phyloP scores from a whole-genome alignment of 2,888 invertebrate species.

The Polydrusus tereticollis region DNA sequence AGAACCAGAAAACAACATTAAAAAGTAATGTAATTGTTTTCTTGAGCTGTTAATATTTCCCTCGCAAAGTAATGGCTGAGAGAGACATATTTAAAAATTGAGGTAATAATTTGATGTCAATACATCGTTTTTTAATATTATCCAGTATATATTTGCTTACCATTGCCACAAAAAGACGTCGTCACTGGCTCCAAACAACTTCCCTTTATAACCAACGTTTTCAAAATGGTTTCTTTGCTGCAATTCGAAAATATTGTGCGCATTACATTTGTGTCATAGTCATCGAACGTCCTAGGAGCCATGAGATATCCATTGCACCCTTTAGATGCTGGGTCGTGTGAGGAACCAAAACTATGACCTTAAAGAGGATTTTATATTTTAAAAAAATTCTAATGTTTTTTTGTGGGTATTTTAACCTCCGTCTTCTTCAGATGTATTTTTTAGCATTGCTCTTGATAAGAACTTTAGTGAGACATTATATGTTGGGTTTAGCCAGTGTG shows the following conservation, averaged over 20 bases:
- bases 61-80: too few species aligned
- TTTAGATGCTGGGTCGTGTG: conserved; percentile 68
- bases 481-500: background rate
- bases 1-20: too few species aligned
- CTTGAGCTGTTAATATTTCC: too few species aligned
- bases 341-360: conserved; percentile 72
- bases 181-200: conserved; percentile 68
- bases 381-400: too few species aligned
- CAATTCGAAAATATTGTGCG: conserved; percentile 58
- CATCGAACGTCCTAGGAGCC: conserved; percentile 67
- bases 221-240: conserved; percentile 68
- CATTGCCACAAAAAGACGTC: conserved; percentile 71
- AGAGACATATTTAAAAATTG: too few species aligned
- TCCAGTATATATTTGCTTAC: conserved; percentile 58
- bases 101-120: too few species aligned
- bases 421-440: too few species aligned
- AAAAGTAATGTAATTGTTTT: too few species aligned
- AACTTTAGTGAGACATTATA: background rate
- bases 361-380: background rate
- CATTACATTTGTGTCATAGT: conserved; percentile 48
- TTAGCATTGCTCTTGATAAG: too few species aligned
- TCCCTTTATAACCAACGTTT: conserved; percentile 69
- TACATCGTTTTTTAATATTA: background rate
- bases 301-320: conserved; percentile 66
- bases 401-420: too few species aligned